Evolutionary conservation across 2,888 invertebrate genomes (phyloP), one percentile per base, ranked within the genome.

Genomic region (Stenoptilia bipunctidactyla): DNA sequence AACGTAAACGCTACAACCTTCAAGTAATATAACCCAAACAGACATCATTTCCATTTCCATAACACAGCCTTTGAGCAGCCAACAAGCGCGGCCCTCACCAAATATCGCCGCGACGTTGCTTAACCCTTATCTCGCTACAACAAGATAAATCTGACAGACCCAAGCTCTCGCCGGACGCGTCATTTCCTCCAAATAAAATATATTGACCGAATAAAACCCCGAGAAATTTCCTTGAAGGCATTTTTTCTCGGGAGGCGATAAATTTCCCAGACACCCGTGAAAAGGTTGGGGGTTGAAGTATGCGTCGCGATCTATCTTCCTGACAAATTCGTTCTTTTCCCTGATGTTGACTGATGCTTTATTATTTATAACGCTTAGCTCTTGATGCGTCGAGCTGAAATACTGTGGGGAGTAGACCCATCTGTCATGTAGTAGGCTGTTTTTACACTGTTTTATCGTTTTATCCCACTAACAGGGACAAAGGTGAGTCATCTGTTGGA

Each of bases 181-280:
- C 71, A 71, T 73, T 72, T 70, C 69, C 63, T 57, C 47, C 52
- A 50, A 56, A 67, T 69, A 64, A 69, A 73, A 76, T 71, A 69
- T 68, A 71, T 70, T 57, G 64, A 48, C 55, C 58, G 66, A 65
- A 66, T 71, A 69, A 72, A 74, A 66, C 65, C 34, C 54, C 56
- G 68, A 53, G 61, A 61, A 62, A 65, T 65, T 63, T 65, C 60
- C 67, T 63, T 55, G 54, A 45, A 59, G 61, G 64, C 66, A 66
- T 70, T 69, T 72, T 67, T 66, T 59, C 61, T 51, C 52, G 58
- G 56, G 58, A 51, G 58, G 53, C 59, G 57, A 58, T 73, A 71
- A 73, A 74, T 73, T 55, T 52, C 48, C 48, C 47, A 49, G 62
- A 57, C 60, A 56, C 60, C 53, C 49, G 42, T 48, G 46, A 45